Evolutionary conservation across 2,797 vertebrate genomes (phyloP), one percentile per base, ranked within the genome.

Genomic region (Pampus argenteus): DNA sequence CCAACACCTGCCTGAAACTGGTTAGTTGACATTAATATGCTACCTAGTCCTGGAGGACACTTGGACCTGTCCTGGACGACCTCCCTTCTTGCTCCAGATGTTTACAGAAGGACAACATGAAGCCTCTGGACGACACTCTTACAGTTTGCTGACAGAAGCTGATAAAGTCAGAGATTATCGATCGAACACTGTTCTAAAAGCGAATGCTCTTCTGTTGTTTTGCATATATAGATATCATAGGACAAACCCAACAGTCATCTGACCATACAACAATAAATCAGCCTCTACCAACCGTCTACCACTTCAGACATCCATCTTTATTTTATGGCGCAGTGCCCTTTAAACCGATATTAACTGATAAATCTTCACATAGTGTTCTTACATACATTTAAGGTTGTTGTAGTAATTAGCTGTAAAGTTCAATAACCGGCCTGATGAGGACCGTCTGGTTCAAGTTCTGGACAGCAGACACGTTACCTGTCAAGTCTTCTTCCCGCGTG

Each of bases 391-490:
- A 9, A 26, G 29, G n/a, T 52, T 2, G 7, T 10, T 17, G 26
- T 14, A 31, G 45, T n/a, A 17, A 52, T 65, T 26, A 45, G 34
- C 18, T 34, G 15, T 48, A 8, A 66, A 44, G 6, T 17, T 49
- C 5, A 0, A 26, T 20, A 36, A 57, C 6, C 20, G 2, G 7
- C 22, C n/a, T 40, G 15, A 65, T 40, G 25, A 9, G 6, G 5
- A 57, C 9, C 13, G 0, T 9, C 6, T 23, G 48, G 0, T 25
- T 54, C 9, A 45, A 50, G 48, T 50, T 48, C 3, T 29, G 7
- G 20, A 57, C 25, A 26, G 42, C 58, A 18, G 56, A 61, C 36
- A 47, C 15, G 6, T 82, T 91, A 91, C 89, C 89, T 85, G 78
- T 62, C 44, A 68, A 40, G 26, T 73, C 54, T 42, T 74, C 74